A percentile compares a stretch with the other conserved stretches of the same genome.
Conservation (phyloP, 2,888 invertebrate species). For the Chloroclysta siterata region DNA sequence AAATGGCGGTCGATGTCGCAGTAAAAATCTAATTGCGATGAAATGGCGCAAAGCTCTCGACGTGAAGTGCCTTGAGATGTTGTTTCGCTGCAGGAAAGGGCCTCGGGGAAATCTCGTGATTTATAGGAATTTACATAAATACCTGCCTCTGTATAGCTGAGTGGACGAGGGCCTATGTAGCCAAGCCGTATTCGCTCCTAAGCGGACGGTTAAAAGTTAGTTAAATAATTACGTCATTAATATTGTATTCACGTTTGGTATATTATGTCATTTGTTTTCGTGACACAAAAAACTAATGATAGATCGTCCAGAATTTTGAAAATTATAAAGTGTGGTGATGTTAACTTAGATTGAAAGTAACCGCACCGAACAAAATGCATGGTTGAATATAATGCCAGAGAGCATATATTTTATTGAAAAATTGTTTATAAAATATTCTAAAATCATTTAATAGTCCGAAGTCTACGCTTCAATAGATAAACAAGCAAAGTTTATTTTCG, state of each 20-base stretch:
- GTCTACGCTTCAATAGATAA: not conserved
- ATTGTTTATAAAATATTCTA: too few species aligned
- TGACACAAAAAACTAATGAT: too few species aligned
- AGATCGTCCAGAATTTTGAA: too few species aligned
- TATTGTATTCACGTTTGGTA: too few species aligned
- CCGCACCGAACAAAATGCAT: too few species aligned
- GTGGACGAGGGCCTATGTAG: not conserved
- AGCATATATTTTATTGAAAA: too few species aligned
- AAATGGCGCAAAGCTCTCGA: constrained; percentile 32
- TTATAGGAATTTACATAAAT: constrained; percentile 24
- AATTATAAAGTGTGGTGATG: too few species aligned
- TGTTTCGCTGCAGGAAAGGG: constrained; percentile 19
- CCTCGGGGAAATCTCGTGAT: constrained; percentile 26
- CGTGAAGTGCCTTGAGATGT: constrained; percentile 33
- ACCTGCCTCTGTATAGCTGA: constrained; percentile 8
- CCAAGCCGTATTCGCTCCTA: not conserved
- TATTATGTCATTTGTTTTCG: too few species aligned
- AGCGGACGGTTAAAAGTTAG: too few species aligned
- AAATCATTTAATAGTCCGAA: not conserved
- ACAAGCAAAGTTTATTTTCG: not conserved
- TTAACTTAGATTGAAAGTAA: too few species aligned
- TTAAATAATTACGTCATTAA: too few species aligned
- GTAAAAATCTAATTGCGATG: constrained; percentile 38
- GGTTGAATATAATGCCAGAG: too few species aligned
- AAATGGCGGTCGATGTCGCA: constrained; percentile 34